These are phyloP conservation scores for Agriopis marginaria DNA, from an alignment of 2,888 invertebrate species.

Conservation along the genomic window DNA sequence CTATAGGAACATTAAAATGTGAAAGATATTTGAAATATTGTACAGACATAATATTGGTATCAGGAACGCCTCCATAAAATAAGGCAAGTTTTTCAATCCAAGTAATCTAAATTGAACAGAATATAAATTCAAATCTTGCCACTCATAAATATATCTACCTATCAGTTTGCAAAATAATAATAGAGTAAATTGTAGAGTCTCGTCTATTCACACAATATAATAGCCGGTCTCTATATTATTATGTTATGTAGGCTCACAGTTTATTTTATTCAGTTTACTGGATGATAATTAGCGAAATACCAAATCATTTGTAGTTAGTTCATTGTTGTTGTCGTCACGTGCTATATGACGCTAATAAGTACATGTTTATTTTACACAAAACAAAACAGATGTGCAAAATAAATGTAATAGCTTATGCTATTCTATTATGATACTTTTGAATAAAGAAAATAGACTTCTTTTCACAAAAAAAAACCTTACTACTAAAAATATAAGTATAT, in stretches of 20 bases:
- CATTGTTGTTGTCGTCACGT: constrained; percentile 67
- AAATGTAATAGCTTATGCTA: background rate
- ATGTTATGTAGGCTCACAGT: background rate
- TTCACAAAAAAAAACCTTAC: background rate
- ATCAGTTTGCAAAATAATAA: too few relatives aligned
- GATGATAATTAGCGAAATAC: constrained; percentile 10
- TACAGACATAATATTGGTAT: too few relatives aligned
- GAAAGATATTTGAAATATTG: too few relatives aligned
- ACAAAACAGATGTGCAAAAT: constrained; percentile 52
- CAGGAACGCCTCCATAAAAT: too few relatives aligned
- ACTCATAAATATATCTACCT: too few relatives aligned
- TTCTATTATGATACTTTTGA: too few relatives aligned
- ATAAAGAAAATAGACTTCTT: background rate
- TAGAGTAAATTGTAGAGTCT: too few relatives aligned
- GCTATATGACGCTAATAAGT: constrained; percentile 38
- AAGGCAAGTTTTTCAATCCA: too few relatives aligned
- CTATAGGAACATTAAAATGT: too few relatives aligned
- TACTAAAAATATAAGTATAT: too few relatives aligned
- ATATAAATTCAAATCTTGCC: too few relatives aligned
- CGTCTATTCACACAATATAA: background rate
- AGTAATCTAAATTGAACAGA: too few relatives aligned
- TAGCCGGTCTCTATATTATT: background rate
- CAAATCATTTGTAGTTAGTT: constrained; percentile 28
- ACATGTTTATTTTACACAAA: constrained; percentile 58
- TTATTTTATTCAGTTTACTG: background rate